Conservation (phyloP, 1,140 invertebrate genomes). For the Caenorhabditis latens region DNA sequence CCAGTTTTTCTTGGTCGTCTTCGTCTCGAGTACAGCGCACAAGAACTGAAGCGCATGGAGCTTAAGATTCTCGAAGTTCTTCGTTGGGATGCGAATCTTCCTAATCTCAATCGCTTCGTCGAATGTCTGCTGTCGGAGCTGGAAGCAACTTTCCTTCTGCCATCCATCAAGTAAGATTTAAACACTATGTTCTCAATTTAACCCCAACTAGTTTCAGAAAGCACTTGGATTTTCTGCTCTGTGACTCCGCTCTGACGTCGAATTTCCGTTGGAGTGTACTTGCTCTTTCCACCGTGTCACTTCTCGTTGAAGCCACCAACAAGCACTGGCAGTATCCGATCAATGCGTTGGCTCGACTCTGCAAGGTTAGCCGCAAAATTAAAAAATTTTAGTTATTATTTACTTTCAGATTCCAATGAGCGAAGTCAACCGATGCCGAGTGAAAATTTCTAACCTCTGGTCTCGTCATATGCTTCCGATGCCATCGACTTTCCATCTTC, state of each 20-base stretch:
- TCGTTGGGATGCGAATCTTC: constrained; percentile 53
- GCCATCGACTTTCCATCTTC: constrained; percentile 50
- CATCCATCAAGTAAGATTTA: constrained; percentile 43
- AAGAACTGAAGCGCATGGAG: constrained; percentile 61
- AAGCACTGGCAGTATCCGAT: constrained; percentile 49
- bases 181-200: not conserved
- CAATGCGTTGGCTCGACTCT: not conserved
- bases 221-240: constrained; percentile 47
- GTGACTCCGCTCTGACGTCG: constrained; percentile 40
- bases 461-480: constrained; percentile 41
- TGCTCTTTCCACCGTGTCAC: constrained; percentile 44
- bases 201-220: constrained; percentile 13
- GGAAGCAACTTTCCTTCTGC: constrained; percentile 45
- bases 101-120: constrained; percentile 43
- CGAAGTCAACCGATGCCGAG: constrained; percentile 51
- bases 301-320: constrained; percentile 53
- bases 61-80: constrained; percentile 47
- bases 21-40: constrained; percentile 43
- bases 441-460: constrained; percentile 43
- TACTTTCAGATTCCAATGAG: constrained; percentile 54
- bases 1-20: constrained; percentile 46
- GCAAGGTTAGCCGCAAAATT: constrained; percentile 8
- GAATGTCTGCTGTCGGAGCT: constrained; percentile 52
- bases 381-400: not conserved
- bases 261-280: constrained; percentile 40